phyloP scores from a whole-genome alignment of 1,140 invertebrate genomes.

The Microplitis demolitor region DNA sequence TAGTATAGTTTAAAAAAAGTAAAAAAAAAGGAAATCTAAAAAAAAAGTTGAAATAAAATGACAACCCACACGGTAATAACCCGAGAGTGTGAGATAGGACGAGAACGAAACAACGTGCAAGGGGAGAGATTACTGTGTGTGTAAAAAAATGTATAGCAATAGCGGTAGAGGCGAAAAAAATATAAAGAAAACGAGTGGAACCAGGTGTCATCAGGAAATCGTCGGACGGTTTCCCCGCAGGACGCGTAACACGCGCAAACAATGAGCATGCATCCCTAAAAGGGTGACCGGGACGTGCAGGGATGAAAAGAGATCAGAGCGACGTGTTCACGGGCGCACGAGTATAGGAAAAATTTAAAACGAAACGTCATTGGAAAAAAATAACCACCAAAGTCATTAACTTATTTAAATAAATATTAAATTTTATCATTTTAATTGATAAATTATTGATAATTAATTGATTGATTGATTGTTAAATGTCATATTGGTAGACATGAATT shows the following conservation, averaged over 20 bases:
- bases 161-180: not conserved
- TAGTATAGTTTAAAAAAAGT: too few relatives aligned
- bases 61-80: too few relatives aligned
- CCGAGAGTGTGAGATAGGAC: not conserved
- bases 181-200: constrained; percentile 12
- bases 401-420: too few relatives aligned
- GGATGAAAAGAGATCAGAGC: constrained; percentile 21
- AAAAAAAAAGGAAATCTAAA: too few relatives aligned
- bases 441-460: too few relatives aligned
- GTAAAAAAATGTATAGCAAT: not conserved
- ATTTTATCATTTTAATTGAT: too few relatives aligned
- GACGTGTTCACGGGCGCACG: constrained; percentile 6
- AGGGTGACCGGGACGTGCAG: constrained; percentile 25
- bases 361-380: not conserved
- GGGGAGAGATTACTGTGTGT: not conserved
- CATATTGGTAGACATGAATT: not conserved
- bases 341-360: not conserved
- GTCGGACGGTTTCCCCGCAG: constrained; percentile 50
- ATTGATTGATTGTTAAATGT: too few relatives aligned
- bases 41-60: too few relatives aligned
- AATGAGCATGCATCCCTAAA: constrained; percentile 40
- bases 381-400: too few relatives aligned
- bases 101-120: not conserved
- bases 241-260: constrained; percentile 55
- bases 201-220: constrained; percentile 45